These are phyloP conservation scores for Okapia johnstoni DNA, from an alignment of 2,113 vertebrate genomes.

Conservation along the genomic window DNA sequence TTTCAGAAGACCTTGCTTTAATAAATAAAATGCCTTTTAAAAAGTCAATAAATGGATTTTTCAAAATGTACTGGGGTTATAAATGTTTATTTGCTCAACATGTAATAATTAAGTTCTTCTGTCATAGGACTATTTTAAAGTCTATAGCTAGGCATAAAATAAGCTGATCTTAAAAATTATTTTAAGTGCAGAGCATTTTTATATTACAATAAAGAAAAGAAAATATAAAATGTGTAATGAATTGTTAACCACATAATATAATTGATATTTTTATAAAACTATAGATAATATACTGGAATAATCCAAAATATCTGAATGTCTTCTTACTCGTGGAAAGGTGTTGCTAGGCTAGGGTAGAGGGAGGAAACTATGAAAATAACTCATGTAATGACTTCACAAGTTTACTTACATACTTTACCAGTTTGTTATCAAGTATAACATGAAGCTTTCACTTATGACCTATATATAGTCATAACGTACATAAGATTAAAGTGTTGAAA, in stretches of 20 bases:
- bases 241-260: not conserved
- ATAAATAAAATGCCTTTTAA: constrained; percentile 8
- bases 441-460: not conserved
- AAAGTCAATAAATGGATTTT: constrained; percentile 8
- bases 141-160: not conserved
- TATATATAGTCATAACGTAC: not conserved
- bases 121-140: not conserved
- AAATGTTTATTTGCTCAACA: not conserved
- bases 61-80: not conserved
- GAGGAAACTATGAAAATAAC: not conserved
- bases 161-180: not conserved
- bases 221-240: not conserved
- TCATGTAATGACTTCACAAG: not conserved
- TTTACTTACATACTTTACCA: not conserved
- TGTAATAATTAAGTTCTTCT: not conserved
- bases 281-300: not conserved
- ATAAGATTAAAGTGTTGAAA: not conserved
- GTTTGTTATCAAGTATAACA: not conserved
- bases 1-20: not conserved
- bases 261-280: not conserved
- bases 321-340: not conserved
- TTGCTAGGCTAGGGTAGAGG: not conserved
- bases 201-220: not conserved
- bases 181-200: not conserved
- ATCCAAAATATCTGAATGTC: not conserved